These are phyloP conservation scores for Ridgeia piscesae DNA, from an alignment of 1,140 invertebrate genomes.

Conservation along the genomic window DNA sequence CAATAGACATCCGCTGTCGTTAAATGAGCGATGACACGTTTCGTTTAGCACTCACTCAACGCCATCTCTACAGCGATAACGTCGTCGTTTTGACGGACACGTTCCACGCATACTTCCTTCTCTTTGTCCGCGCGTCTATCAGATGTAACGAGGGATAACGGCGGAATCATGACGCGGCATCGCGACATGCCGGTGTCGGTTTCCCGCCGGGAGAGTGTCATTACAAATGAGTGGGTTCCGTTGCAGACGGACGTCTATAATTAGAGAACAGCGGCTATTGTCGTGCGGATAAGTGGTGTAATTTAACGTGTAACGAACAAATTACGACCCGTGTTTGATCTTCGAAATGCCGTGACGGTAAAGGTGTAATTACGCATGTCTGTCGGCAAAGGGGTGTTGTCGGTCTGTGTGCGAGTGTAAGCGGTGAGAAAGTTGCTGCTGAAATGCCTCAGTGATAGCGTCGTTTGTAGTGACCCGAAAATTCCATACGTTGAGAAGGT, in stretches of 20 bases:
- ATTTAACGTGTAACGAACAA: background rate
- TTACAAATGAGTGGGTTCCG: background rate
- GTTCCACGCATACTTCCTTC: background rate
- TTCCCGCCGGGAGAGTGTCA: background rate
- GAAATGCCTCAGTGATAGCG: background rate
- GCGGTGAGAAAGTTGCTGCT: background rate
- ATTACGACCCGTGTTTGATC: background rate
- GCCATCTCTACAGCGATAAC: background rate
- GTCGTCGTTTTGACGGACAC: background rate
- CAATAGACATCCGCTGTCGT: background rate
- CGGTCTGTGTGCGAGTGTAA: background rate
- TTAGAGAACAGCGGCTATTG: background rate
- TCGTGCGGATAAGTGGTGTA: background rate
- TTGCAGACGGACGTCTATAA: background rate
- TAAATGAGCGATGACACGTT: background rate
- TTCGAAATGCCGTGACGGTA: background rate
- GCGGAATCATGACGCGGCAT: background rate
- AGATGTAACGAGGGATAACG: background rate
- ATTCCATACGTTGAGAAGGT: background rate
- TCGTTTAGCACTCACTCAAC: background rate
- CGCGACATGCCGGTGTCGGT: background rate
- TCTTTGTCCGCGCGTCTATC: slow-evolving; percentile 3
- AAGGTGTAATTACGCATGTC: background rate
- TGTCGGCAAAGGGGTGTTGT: background rate
- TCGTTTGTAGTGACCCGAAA: background rate